phyloP scores from a whole-genome alignment of 2,797 vertebrate species.

The Pachyuromys duprasi region DNA sequence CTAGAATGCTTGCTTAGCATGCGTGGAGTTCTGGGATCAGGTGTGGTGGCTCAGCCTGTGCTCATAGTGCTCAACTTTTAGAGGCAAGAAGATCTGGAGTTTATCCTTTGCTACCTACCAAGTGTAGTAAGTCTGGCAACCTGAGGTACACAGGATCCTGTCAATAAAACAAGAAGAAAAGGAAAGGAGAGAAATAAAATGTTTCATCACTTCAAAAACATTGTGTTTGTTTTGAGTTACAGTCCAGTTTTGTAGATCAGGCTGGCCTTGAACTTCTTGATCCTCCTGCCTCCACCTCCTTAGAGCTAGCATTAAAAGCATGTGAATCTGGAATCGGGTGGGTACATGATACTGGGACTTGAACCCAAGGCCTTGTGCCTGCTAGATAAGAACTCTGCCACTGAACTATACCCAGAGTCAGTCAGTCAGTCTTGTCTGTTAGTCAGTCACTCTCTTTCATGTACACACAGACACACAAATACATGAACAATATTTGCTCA shows the following conservation, averaged over 20 bases:
- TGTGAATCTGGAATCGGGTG: background rate
- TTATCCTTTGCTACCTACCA: background rate
- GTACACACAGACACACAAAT: background rate
- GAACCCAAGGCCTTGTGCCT: background rate
- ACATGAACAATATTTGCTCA: background rate
- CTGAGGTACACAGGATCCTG: background rate
- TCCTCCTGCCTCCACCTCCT: background rate
- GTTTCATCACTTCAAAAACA: background rate
- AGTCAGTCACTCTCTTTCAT: no score
- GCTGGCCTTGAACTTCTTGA: background rate
- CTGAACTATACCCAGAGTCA: background rate
- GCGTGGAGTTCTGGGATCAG: background rate
- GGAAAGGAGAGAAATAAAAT: background rate
- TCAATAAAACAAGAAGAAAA: background rate
- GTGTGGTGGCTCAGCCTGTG: background rate
- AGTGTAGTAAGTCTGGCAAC: background rate
- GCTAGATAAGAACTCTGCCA: background rate
- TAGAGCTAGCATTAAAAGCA: background rate
- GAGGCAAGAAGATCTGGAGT: background rate
- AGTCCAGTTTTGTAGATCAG: background rate
- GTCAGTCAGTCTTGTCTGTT: background rate
- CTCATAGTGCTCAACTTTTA: background rate
- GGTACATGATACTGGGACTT: background rate
- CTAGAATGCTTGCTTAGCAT: background rate
- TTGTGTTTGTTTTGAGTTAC: background rate